Evolutionary conservation across 1,140 invertebrate genomes (phyloP).

Genomic region (Trigoniulus corallinus): DNA sequence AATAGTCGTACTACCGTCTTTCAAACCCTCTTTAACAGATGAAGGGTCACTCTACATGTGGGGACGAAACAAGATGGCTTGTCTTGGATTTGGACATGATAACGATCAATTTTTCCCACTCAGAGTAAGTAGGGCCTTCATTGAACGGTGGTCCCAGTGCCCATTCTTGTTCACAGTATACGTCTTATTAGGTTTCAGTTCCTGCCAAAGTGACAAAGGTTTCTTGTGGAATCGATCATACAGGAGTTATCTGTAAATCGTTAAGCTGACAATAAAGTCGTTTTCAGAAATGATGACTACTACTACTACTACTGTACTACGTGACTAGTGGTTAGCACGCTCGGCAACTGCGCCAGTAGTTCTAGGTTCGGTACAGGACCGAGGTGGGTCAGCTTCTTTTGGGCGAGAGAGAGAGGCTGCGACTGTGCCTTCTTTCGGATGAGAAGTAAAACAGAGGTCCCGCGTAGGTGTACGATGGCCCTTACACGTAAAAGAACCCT

Average conservation of each 20-base stretch:
- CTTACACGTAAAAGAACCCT: too few relatives aligned
- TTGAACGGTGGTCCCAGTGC: slow-evolving; percentile 2
- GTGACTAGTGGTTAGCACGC: neutral
- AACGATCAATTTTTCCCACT: slow-evolving; percentile 78
- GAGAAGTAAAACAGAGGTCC: neutral
- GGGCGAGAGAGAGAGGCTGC: neutral
- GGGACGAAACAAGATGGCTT: slow-evolving; percentile 69
- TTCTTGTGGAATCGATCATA: slow-evolving; percentile 69
- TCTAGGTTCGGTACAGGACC: neutral
- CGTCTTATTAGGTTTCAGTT: slow-evolving; percentile 38
- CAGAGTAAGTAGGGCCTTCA: slow-evolving; percentile 36
- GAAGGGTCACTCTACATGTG: slow-evolving; percentile 69
- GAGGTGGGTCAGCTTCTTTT: too few relatives aligned
- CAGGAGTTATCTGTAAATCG: slow-evolving; percentile 52
- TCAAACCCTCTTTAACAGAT: slow-evolving; percentile 13
- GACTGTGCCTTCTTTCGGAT: neutral
- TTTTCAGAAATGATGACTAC: neutral
- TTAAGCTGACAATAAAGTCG: slow-evolving; percentile 25
- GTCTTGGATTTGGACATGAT: slow-evolving; percentile 57
- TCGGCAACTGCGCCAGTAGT: neutral
- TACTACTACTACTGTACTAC: neutral
- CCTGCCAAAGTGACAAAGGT: slow-evolving; percentile 53
- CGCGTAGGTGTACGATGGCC: too few relatives aligned
- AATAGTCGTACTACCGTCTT: neutral
- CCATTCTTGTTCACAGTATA: slow-evolving; percentile 9